Evolutionary conservation across 2,888 invertebrate species (phyloP).

Genomic region (Brenthis daphne): DNA sequence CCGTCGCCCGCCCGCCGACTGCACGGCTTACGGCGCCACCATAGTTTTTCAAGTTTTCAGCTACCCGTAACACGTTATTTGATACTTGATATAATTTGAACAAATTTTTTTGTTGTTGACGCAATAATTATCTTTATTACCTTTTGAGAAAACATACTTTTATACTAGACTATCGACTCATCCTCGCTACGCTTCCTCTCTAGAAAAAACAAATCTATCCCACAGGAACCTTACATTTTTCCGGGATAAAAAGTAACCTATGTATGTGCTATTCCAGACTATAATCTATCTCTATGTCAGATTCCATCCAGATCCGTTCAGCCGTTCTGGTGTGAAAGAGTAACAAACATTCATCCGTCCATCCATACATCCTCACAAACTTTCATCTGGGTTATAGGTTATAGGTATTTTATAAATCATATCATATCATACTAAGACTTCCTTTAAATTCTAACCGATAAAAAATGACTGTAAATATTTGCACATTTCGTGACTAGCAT

Average conservation of each 20-base stretch:
- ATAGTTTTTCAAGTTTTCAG: slow-evolving; percentile 47
- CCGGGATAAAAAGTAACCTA: too few relatives aligned
- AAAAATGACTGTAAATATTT: slow-evolving; percentile 25
- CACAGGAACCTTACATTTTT: too few relatives aligned
- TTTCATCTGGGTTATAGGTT: too few relatives aligned
- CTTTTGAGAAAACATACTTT: background rate
- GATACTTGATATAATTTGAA: slow-evolving; percentile 40
- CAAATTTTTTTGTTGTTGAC: background rate
- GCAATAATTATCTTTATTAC: background rate
- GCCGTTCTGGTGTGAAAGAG: too few relatives aligned
- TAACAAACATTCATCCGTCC: too few relatives aligned
- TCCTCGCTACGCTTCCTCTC: too few relatives aligned
- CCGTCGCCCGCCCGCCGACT: slow-evolving; percentile 55
- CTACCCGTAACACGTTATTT: slow-evolving; percentile 54
- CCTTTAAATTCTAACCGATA: background rate
- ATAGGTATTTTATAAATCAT: background rate
- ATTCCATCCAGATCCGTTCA: too few relatives aligned
- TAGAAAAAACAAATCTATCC: too few relatives aligned
- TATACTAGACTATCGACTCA: too few relatives aligned
- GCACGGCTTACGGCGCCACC: slow-evolving; percentile 42
- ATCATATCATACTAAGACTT: background rate
- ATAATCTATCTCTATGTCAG: too few relatives aligned
- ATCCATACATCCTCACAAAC: too few relatives aligned
- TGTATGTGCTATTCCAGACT: too few relatives aligned
- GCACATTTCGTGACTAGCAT: slow-evolving; percentile 39